These are phyloP conservation scores for Pollimyrus isidori DNA, from an alignment of 2,113 vertebrate genomes.

Conservation along the genomic window DNA sequence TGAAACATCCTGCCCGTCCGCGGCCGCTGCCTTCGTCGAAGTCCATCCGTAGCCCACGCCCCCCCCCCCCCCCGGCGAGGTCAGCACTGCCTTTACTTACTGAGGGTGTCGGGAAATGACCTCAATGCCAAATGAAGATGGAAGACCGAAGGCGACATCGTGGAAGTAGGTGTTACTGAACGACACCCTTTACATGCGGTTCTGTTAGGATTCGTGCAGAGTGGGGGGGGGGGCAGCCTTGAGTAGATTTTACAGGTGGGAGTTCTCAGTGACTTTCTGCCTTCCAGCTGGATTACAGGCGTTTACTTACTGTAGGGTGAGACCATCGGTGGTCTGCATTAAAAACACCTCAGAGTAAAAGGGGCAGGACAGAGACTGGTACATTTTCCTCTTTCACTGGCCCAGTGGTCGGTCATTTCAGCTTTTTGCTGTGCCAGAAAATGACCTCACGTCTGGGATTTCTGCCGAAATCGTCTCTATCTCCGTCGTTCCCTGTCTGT, in stretches of 20 bases:
- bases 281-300: not conserved
- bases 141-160: not conserved
- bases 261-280: not conserved
- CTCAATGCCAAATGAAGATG: not conserved
- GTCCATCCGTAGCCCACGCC: not conserved
- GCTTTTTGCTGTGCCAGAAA: not conserved
- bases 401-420: constrained; percentile 7
- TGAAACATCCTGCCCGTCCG: not conserved
- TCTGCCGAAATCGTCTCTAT: not conserved
- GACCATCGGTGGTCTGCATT: not conserved
- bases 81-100: not conserved
- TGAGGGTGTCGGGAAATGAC: not conserved
- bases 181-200: not conserved
- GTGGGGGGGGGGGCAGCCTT: not conserved
- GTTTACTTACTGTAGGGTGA: not conserved
- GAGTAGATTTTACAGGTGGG: not conserved
- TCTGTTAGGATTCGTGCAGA: not conserved
- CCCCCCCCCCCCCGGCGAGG: not conserved
- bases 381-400: not conserved
- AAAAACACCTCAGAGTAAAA: not conserved
- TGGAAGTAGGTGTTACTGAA: not conserved
- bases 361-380: not conserved
- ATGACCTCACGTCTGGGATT: constrained; percentile 34
- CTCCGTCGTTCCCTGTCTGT: not conserved
- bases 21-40: not conserved